Conservation (phyloP, 2,888 invertebrate species). For the Andrena flavipes region DNA sequence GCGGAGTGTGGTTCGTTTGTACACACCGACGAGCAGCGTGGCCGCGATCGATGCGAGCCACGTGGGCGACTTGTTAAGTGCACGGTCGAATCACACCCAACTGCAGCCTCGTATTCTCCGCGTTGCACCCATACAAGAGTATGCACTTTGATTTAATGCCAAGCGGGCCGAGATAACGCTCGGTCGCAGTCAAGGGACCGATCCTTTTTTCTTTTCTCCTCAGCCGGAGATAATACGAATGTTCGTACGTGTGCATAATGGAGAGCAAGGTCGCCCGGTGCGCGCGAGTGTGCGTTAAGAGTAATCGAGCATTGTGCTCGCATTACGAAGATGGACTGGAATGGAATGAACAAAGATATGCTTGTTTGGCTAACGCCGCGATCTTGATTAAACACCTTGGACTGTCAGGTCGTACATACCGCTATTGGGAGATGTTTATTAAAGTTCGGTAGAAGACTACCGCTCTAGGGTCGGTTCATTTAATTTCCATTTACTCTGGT, state of each 20-base stretch:
- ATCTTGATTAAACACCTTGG: slow-evolving; percentile 52
- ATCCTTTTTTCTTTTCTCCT: slow-evolving; percentile 27
- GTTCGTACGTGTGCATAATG: slow-evolving; percentile 55
- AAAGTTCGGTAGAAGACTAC: slow-evolving; percentile 1
- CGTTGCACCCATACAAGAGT: slow-evolving; percentile 65
- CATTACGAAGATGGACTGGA: slow-evolving; percentile 50
- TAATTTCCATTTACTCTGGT: background rate
- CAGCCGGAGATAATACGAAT: slow-evolving; percentile 59
- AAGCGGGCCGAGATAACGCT: slow-evolving; percentile 58
- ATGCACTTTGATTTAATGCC: slow-evolving; percentile 68
- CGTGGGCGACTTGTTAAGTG: slow-evolving; percentile 73
- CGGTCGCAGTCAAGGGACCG: slow-evolving; percentile 32
- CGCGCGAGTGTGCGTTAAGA: slow-evolving; percentile 30
- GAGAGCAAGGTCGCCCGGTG: slow-evolving; percentile 58
- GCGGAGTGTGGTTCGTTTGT: background rate
- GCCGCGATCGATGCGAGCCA: slow-evolving; percentile 65
- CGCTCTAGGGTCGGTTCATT: background rate
- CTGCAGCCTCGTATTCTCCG: slow-evolving; percentile 62
- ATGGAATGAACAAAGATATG: slow-evolving; percentile 47
- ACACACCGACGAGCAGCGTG: slow-evolving; percentile 8
- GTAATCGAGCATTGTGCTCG: slow-evolving; percentile 61
- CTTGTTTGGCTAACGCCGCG: slow-evolving; percentile 38
- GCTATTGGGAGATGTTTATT: slow-evolving; percentile 50
- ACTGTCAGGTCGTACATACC: slow-evolving; percentile 19
- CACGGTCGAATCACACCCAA: slow-evolving; percentile 70